Percentiles rank a stretch among this genome's conserved stretches.
Evolutionary conservation across 2,888 invertebrate genomes (phyloP).

Genomic region (Ormyrus pomaceus): DNA sequence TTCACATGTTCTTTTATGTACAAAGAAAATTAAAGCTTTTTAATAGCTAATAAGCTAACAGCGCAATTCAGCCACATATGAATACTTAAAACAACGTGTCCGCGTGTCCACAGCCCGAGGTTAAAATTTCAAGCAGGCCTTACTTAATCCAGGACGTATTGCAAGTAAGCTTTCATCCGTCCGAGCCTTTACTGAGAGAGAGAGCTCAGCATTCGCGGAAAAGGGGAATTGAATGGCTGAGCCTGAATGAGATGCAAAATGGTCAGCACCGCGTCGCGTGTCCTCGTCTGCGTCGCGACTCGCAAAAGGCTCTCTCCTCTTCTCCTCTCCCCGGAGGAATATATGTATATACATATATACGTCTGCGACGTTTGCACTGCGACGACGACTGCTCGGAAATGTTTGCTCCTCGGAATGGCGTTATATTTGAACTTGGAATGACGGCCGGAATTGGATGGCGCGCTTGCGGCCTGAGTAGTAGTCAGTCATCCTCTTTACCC

Average conservation of each 20-base stretch:
- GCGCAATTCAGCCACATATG: no score
- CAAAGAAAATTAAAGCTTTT: no score
- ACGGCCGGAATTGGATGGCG: constrained; percentile 72
- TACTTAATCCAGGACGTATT: constrained; percentile 25
- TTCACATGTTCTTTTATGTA: no score
- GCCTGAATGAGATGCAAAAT: constrained; percentile 74
- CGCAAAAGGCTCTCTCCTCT: constrained; percentile 42
- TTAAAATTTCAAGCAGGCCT: constrained; percentile 19
- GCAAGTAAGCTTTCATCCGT: constrained; percentile 14
- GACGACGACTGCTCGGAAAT: constrained; percentile 63
- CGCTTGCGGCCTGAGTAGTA: constrained; percentile 11
- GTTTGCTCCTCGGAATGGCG: constrained; percentile 74
- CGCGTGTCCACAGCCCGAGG: neutral
- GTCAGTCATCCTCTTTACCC: neutral
- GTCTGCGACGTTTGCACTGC: constrained; percentile 42
- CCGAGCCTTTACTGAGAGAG: neutral
- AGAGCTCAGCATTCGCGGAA: neutral
- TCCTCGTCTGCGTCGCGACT: constrained; percentile 40
- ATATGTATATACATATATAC: neutral
- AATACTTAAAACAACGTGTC: no score
- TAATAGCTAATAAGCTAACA: no score
- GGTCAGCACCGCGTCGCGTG: constrained; percentile 68
- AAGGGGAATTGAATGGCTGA: constrained; percentile 62
- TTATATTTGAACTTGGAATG: constrained; percentile 75
- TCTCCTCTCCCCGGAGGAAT: constrained; percentile 39